Evolutionary conservation across 2,888 invertebrate species (phyloP).

Genomic region (Osmoderma eremita): DNA sequence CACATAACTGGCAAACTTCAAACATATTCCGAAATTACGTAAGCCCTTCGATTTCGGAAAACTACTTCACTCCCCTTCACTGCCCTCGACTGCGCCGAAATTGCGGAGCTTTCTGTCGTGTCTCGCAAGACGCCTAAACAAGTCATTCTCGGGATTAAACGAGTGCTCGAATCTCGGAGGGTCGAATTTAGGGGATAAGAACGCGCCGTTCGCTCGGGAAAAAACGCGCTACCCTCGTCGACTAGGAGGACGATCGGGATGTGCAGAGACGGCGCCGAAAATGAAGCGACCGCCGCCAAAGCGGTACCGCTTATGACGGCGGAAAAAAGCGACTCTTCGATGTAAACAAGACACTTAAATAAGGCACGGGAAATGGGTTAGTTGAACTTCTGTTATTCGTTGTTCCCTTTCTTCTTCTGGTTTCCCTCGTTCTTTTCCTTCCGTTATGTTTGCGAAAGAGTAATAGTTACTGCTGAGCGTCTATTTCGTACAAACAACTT

Average conservation of each 20-base stretch:
- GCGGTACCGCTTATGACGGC: slow-evolving; percentile 11
- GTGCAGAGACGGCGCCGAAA: slow-evolving; percentile 44
- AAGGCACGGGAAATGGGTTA: slow-evolving; percentile 27
- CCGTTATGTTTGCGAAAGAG: neutral
- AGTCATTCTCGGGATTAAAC: slow-evolving; percentile 49
- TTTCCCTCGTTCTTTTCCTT: neutral
- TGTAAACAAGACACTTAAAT: slow-evolving; percentile 33
- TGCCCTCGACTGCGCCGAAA: slow-evolving; percentile 3
- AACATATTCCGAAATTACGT: no score
- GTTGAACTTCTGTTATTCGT: slow-evolving; percentile 15
- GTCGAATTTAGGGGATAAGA: slow-evolving; percentile 49
- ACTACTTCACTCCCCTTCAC: no score
- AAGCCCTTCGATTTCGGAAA: no score
- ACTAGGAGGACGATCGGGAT: slow-evolving; percentile 7
- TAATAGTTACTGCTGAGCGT: neutral
- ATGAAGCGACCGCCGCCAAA: slow-evolving; percentile 39
- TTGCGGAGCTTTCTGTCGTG: slow-evolving; percentile 14
- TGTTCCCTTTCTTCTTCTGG: slow-evolving; percentile 4
- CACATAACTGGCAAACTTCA: no score
- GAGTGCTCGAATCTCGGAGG: slow-evolving; percentile 46
- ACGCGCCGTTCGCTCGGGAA: slow-evolving; percentile 25
- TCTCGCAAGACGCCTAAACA: slow-evolving; percentile 48
- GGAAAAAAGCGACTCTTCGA: slow-evolving; percentile 13
- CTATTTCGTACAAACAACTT: slow-evolving; percentile 18
- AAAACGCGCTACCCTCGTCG: neutral